Evolutionary conservation across 2,113 vertebrate species (phyloP), one percentile per base, ranked within the genome.

Genomic region (Malurus cyaneus): DNA sequence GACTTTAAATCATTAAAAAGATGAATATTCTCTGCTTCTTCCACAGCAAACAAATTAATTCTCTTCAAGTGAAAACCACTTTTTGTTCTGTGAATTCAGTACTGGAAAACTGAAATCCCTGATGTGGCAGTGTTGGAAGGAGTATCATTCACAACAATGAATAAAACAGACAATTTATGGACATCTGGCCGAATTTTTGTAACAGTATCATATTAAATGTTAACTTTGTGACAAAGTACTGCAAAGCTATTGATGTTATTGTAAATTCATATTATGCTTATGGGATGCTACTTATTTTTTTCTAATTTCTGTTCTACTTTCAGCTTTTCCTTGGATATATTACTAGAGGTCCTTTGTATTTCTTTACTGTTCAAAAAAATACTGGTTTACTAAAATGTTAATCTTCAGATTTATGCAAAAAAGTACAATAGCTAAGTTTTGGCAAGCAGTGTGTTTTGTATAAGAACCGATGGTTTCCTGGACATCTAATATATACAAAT

Each of bases 1-100:
- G n/a, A 82, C 39, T 88, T 92, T 32, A 85, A 62, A 70, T 14
- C 29, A 60, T 69, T 89, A 81, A 26, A 28, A 72, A 80, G 16
- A 94, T 64, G 36, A 70, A 76, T 86, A 71, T 14, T 92, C 7
- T 9, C 16, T 87, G 56, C 21, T 66, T 61, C 57, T 78, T 7
- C 29, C 24, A 42, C 50, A 57, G 31, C 5, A 95, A 94, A 90
- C 3, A 84, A 91, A 91, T 87, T 76, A 80, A 95, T 93, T 94
- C 18, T 80, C 34, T 88, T 87, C 23, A 66, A 86, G 50, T 81
- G 6, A 18, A 81, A 95, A 62, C 4, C 29, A 66, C 53, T 76
- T 95, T 92, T 77, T 87, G 66, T 88, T 95, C 47, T 56, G 50
- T 78, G 34, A 28, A 19, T n/a, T 77, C 54, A 88, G 10, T 39